Percentiles rank a stretch among this genome's conserved stretches.
These are phyloP conservation scores for Pseudococcus longispinus DNA, from an alignment of 2,888 invertebrate genomes.

Conservation along the genomic window DNA sequence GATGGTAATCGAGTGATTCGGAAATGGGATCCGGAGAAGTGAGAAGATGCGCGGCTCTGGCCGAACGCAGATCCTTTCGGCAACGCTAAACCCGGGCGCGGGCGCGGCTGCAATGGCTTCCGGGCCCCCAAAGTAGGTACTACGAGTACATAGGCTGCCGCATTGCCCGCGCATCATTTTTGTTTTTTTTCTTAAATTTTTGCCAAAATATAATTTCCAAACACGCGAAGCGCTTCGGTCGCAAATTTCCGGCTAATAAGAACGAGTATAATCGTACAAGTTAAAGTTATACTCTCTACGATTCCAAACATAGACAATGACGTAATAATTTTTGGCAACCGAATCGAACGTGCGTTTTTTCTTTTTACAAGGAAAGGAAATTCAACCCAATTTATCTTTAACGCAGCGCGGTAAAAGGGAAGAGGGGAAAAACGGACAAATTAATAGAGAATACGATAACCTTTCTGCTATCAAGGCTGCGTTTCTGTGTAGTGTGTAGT, in stretches of 20 bases:
- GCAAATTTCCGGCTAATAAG: conserved; percentile 17
- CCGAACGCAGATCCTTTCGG: no score
- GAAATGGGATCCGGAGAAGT: no score
- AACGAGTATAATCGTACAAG: neutral
- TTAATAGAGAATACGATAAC: conserved; percentile 1
- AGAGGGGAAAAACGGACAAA: neutral
- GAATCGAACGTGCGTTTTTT: neutral
- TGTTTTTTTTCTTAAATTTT: neutral
- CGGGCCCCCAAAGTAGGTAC: neutral
- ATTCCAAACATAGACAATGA: conserved; percentile 23
- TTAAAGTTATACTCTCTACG: neutral
- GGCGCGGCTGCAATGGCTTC: no score
- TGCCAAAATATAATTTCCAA: conserved; percentile 19
- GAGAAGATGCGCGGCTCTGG: no score
- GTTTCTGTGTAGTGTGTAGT: neutral
- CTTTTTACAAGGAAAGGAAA: neutral
- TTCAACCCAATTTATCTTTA: neutral
- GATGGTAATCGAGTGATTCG: no score
- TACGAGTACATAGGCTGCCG: no score
- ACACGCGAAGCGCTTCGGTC: neutral
- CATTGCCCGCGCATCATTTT: neutral
- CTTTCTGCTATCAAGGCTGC: no score
- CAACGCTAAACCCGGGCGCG: no score
- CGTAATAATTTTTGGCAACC: conserved; percentile 22
- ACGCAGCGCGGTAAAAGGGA: neutral